These are phyloP conservation scores for Brachirus orientalis DNA, from an alignment of 2,113 vertebrate species.

Conservation along the genomic window DNA sequence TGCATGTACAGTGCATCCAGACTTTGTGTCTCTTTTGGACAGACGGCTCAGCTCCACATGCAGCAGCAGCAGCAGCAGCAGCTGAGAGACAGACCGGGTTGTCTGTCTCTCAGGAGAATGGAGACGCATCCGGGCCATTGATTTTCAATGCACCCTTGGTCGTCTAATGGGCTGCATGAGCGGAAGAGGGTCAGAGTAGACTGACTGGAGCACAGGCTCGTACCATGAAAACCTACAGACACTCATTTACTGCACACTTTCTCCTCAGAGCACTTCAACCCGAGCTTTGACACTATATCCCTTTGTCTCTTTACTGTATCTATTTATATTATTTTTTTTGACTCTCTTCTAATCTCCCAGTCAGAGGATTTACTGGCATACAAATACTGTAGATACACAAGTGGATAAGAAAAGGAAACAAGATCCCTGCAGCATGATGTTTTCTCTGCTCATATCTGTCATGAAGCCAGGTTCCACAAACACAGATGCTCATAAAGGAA, in stretches of 20 bases:
- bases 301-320: constrained; percentile 5
- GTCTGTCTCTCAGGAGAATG: constrained; percentile 31
- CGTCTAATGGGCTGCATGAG: constrained; percentile 58
- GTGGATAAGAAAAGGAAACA: no score
- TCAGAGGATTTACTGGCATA: constrained; percentile 31
- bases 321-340: constrained; percentile 33
- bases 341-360: constrained; percentile 20
- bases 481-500: constrained; percentile 66
- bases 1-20: constrained; percentile 12
- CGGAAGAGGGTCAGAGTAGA: constrained; percentile 21
- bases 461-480: constrained; percentile 55
- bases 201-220: constrained; percentile 17
- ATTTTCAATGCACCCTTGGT: constrained; percentile 65
- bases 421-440: constrained; percentile 1
- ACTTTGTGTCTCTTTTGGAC: constrained; percentile 37
- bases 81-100: constrained; percentile 33
- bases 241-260: constrained; percentile 21
- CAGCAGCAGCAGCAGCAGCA: constrained; percentile 23
- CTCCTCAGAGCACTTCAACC: constrained; percentile 30
- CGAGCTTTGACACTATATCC: constrained; percentile 19
- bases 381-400: constrained; percentile 15
- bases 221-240: constrained; percentile 29
- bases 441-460: constrained; percentile 19
- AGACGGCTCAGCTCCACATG: constrained; percentile 39
- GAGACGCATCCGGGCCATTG: constrained; percentile 62